Percentiles rank a stretch among this genome's conserved stretches.
Conservation (phyloP, 2,888 invertebrate genomes). For the Xanthostigma xanthostigma region DNA sequence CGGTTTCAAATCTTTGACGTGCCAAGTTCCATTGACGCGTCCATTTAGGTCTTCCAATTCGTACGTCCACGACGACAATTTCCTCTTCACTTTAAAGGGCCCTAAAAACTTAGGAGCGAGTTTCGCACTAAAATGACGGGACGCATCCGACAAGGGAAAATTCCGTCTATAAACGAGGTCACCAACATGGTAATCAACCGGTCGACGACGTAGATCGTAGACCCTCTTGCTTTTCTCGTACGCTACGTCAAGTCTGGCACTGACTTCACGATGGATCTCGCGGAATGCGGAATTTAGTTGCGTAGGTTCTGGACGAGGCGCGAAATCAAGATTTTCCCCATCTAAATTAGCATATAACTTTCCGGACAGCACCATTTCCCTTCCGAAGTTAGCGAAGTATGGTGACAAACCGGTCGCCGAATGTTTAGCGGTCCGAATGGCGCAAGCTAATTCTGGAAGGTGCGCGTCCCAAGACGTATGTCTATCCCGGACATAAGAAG, state of each 20-base stretch:
- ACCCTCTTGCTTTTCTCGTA: background rate
- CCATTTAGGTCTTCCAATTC: background rate
- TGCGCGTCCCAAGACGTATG: constrained; percentile 15
- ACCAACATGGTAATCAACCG: constrained; percentile 3
- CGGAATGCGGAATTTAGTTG: background rate
- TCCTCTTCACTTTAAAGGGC: background rate
- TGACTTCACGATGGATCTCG: background rate
- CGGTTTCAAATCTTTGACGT: too few species aligned
- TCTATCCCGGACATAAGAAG: constrained; percentile 10
- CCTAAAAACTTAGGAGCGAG: background rate
- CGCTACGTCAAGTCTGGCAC: background rate
- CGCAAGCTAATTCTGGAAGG: constrained; percentile 12
- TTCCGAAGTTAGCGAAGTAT: constrained; percentile 11
- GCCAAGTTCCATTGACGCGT: too few species aligned
- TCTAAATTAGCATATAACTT: background rate
- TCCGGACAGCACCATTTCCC: background rate
- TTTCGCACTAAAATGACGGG: background rate
- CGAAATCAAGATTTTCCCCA: background rate
- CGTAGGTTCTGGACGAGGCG: too few species aligned
- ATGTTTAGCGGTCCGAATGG: constrained; percentile 12
- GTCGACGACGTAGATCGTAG: background rate
- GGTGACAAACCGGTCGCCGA: constrained; percentile 10
- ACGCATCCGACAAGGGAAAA: constrained; percentile 5
- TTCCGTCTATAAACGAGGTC: constrained; percentile 7
- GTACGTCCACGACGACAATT: background rate